A percentile compares a stretch with the other conserved stretches of the same genome.
Evolutionary conservation across 1,140 invertebrate genomes (phyloP).

Genomic region (Paramacrobiotus metropolitanus): DNA sequence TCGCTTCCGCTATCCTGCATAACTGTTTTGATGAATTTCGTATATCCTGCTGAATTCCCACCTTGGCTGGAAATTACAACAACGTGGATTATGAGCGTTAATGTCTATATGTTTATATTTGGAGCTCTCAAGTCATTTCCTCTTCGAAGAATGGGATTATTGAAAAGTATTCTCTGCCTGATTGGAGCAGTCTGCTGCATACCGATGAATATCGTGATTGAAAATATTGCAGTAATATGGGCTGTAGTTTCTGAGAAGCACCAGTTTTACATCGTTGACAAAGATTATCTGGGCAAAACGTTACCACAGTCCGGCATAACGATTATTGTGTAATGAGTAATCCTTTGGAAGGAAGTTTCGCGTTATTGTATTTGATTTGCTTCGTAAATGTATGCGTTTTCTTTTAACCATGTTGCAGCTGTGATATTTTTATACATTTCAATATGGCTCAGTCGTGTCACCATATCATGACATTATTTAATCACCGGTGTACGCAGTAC

Average conservation of each 20-base stretch:
- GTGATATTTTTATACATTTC: no score
- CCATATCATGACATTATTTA: no score
- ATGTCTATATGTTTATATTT: slow-evolving; percentile 87
- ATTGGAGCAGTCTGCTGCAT: slow-evolving; percentile 61
- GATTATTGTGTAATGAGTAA: no score
- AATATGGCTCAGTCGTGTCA: no score
- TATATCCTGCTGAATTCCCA: slow-evolving; percentile 66
- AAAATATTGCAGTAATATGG: slow-evolving; percentile 80
- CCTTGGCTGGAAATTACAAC: slow-evolving; percentile 46
- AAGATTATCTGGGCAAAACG: slow-evolving; percentile 29
- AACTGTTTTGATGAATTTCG: slow-evolving; percentile 52
- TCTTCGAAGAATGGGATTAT: slow-evolving; percentile 51
- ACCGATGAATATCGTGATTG: slow-evolving; percentile 70
- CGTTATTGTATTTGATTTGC: no score
- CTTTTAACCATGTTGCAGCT: no score
- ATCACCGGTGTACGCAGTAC: no score
- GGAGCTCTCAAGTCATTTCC: slow-evolving; percentile 85
- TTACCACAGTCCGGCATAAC: no score
- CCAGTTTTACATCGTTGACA: slow-evolving; percentile 83
- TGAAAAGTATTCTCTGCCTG: slow-evolving; percentile 52
- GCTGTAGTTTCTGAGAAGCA: slow-evolving; percentile 71
- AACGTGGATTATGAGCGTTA: slow-evolving; percentile 64
- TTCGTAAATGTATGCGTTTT: no score
- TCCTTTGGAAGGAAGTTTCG: no score
- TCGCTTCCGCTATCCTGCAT: slow-evolving; percentile 74